These are phyloP conservation scores for Falco concolor DNA, from an alignment of 2,797 vertebrate genomes.

Conservation along the genomic window DNA sequence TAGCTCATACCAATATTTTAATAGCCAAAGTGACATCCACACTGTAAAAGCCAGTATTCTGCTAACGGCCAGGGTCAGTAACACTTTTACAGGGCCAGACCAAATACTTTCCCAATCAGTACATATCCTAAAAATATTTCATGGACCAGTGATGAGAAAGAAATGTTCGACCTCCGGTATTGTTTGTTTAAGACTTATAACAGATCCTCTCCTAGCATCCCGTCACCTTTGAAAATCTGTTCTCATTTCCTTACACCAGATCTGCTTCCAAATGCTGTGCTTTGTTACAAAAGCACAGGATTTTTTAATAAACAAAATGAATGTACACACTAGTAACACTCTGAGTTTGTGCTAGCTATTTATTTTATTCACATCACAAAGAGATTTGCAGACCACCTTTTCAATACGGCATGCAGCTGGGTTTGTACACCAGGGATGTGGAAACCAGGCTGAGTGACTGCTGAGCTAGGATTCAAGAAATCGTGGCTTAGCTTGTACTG, in stretches of 20 bases:
- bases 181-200: slow-evolving; percentile 19
- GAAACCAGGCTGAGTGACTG: background rate
- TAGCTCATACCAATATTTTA: background rate
- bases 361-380: slow-evolving; percentile 37
- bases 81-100: background rate
- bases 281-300: background rate
- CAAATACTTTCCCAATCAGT: slow-evolving; percentile 34
- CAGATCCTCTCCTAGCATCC: background rate
- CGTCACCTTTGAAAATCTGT: slow-evolving; percentile 26
- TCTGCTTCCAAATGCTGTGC: background rate
- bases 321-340: background rate
- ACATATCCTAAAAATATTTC: slow-evolving; percentile 29
- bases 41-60: slow-evolving; percentile 10
- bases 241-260: slow-evolving; percentile 16
- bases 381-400: slow-evolving; percentile 22
- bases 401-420: slow-evolving; percentile 8
- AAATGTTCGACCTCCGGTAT: background rate
- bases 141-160: slow-evolving; percentile 4
- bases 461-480: background rate
- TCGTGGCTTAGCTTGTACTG: background rate
- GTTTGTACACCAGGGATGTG: background rate
- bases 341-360: slow-evolving; percentile 10
- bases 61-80: background rate
- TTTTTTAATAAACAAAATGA: slow-evolving; percentile 44
- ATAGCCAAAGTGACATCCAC: background rate